Evolutionary conservation across 2,888 invertebrate species (phyloP).

Genomic region (Stegophylla sp.): DNA sequence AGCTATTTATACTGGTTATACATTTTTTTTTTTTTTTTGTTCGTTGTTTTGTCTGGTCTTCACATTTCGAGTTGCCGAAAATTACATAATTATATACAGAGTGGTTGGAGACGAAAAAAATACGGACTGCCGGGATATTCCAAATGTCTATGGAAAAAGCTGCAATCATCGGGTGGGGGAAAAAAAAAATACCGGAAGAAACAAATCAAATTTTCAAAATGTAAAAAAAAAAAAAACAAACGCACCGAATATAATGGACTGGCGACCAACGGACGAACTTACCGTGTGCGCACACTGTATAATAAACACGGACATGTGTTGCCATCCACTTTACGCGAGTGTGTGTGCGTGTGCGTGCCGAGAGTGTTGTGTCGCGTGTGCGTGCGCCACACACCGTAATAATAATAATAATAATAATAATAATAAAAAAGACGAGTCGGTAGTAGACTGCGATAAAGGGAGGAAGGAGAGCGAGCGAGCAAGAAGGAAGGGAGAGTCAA

Average conservation of each 20-base stretch:
- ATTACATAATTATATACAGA: background rate
- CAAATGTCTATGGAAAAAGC: no score
- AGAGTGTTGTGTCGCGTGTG: background rate
- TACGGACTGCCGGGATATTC: no score
- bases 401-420: slow-evolving; percentile 32
- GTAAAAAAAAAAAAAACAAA: background rate
- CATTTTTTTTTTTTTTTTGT: slow-evolving; percentile 7
- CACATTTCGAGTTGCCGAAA: background rate
- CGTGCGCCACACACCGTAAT: background rate
- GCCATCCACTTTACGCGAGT: background rate
- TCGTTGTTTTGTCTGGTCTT: slow-evolving; percentile 30
- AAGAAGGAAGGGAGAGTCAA: background rate
- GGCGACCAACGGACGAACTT: background rate
- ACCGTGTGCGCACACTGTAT: slow-evolving; percentile 8
- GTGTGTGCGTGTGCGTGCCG: background rate
- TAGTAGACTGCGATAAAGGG: background rate
- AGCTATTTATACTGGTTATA: slow-evolving; percentile 25
- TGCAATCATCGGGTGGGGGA: background rate
- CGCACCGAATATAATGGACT: no score
- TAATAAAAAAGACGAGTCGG: slow-evolving; percentile 17
- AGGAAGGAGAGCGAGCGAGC: background rate
- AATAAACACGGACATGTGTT: slow-evolving; percentile 38
- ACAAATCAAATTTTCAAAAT: background rate
- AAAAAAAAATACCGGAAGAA: background rate
- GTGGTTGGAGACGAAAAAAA: background rate